Evolutionary conservation across 2,888 invertebrate genomes (phyloP).

Genomic region (Amaurobius ferox): DNA sequence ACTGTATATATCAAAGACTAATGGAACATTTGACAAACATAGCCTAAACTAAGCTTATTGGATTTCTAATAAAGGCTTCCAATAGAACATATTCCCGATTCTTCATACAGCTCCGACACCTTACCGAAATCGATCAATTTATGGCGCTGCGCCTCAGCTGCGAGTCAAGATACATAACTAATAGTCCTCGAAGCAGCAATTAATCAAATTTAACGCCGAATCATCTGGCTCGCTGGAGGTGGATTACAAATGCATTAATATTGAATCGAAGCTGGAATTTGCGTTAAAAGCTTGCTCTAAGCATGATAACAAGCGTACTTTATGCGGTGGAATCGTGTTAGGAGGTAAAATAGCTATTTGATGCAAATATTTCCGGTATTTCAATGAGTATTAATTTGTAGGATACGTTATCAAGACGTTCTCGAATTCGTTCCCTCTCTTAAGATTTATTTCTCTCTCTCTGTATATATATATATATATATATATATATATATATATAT

Average conservation of each 20-base stretch:
- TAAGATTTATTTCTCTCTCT: too few relatives aligned
- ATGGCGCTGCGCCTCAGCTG: background rate
- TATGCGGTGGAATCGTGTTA: background rate
- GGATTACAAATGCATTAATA: conserved; percentile 13
- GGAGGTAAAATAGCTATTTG: too few relatives aligned
- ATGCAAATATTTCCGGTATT: too few relatives aligned
- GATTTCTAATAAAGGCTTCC: background rate
- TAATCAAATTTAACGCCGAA: conserved; percentile 8
- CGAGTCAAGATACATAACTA: conserved; percentile 11
- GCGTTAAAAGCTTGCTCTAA: background rate
- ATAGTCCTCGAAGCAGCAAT: conserved; percentile 4
- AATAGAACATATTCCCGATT: background rate
- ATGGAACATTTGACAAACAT: too few relatives aligned
- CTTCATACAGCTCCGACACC: conserved; percentile 1
- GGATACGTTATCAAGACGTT: too few relatives aligned
- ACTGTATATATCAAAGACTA: too few relatives aligned
- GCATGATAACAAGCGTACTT: background rate
- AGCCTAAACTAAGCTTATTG: too few relatives aligned
- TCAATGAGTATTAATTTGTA: too few relatives aligned
- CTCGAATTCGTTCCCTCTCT: too few relatives aligned
- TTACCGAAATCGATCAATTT: conserved; percentile 2
- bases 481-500: too few relatives aligned
- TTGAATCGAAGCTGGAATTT: background rate
- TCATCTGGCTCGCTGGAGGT: background rate
- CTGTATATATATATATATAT: too few relatives aligned